Base-by-base conservation (phyloP, 2,888 invertebrate genomes). In the Mimachlamys varia region DNA sequence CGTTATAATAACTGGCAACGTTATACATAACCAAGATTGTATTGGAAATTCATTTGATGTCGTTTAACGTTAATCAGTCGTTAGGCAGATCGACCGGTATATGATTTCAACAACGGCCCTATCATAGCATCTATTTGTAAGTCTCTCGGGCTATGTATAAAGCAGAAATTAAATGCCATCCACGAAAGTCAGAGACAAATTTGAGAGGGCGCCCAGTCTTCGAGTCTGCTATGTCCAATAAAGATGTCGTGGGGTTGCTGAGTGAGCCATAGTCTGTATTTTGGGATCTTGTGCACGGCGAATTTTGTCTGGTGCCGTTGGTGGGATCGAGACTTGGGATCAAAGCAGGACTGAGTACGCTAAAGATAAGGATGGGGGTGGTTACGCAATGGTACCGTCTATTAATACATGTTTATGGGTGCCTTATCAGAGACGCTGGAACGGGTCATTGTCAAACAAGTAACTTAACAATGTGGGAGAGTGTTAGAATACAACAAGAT, bases 171-270 rank as follows among this genome's bases (percentile, higher is more conserved):
- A 88, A 33, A 88, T 49, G 49, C 49, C 49, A 22, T 49, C 55
- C 55, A 88, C n/a, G 55, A 53, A 44, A 50, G n/a, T 55, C 88
- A 88, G 88, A 88, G 50, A 53, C 33, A 88, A 53, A 49, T 88
- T 55, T 55, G 55, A 33, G 50, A 88, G 55, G 50, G 50, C 88
- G 33, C 17, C 53, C 55, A 88, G 55, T 49, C 88, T 88, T 88
- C 38, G 37, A 49, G 44, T 50, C 50, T 88, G 88, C 55, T 55
- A 15, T 33, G 55, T 33, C 50, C 50, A 53, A 44, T 88, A 88
- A 88, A 53, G 50, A 53, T 88, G 88, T 55, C 49, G 88, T 33
- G 17, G 88, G 50, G 53, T 88, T 55, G 55, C 55, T 88, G 44
- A 44, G 44, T 44, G 44, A 44, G 44, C 44, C 44, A 7, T 44